These are phyloP conservation scores for Pseudomugil gertrudae DNA, from an alignment of 2,797 vertebrate species.

Conservation along the genomic window DNA sequence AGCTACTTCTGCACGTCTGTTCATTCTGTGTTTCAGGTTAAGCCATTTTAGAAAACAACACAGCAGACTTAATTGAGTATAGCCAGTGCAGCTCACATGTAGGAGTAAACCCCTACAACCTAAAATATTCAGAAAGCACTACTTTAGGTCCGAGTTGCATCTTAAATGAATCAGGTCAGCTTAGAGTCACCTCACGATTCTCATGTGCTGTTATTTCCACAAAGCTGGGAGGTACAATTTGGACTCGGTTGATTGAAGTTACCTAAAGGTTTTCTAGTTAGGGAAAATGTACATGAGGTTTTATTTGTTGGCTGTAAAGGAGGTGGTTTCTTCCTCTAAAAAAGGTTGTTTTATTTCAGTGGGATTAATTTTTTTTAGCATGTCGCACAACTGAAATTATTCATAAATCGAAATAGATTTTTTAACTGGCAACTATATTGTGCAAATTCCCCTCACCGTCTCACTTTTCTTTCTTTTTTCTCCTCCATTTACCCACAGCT, in stretches of 20 bases:
- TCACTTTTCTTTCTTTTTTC: background rate
- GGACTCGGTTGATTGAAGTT: conserved; percentile 31
- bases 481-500: conserved; percentile 8
- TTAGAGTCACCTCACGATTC: conserved; percentile 40
- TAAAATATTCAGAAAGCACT: conserved; percentile 63
- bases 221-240: conserved; percentile 26
- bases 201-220: conserved; percentile 42
- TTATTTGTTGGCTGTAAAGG: conserved; percentile 50
- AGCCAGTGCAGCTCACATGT: conserved; percentile 41
- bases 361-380: conserved; percentile 7
- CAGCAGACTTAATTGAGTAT: too few relatives aligned
- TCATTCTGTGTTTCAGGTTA: conserved; percentile 11
- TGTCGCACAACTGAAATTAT: background rate
- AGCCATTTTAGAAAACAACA: conserved; percentile 33
- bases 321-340: too few relatives aligned
- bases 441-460: background rate
- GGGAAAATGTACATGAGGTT: conserved; percentile 5
- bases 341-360: too few relatives aligned
- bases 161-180: conserved; percentile 52
- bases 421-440: background rate
- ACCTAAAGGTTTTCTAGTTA: conserved; percentile 31
- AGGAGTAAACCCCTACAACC: conserved; percentile 30
- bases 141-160: conserved; percentile 63
- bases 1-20: conserved; percentile 33
- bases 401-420: background rate